Percentiles rank a stretch among this genome's conserved stretches.
These are phyloP conservation scores for Oreochromis spilurus DNA, from an alignment of 2,113 vertebrate species.

Conservation along the genomic window DNA sequence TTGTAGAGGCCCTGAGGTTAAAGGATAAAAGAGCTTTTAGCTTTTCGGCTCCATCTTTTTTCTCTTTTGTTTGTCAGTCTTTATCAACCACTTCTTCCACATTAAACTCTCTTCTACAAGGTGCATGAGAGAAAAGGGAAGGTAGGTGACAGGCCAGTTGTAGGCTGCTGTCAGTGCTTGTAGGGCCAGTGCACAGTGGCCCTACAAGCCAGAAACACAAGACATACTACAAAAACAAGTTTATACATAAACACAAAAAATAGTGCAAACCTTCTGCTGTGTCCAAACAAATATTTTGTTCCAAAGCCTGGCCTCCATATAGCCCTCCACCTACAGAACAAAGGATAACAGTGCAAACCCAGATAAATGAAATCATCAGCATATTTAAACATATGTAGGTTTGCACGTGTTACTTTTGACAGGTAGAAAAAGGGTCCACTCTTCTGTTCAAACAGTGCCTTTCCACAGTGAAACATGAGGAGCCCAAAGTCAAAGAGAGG, in stretches of 20 bases:
- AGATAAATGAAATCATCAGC: background rate
- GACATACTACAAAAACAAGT: background rate
- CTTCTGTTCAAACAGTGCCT: slow-evolving; percentile 60
- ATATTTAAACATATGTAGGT: background rate
- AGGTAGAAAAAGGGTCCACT: slow-evolving; percentile 78
- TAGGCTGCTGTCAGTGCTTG: background rate
- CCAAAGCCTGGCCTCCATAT: slow-evolving; percentile 75
- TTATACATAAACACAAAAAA: background rate
- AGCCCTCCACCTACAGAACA: slow-evolving; percentile 70
- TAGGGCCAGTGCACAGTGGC: background rate
- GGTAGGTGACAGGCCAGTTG: background rate
- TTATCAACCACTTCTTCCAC: background rate
- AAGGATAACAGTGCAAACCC: background rate
- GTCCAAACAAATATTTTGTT: slow-evolving; percentile 78
- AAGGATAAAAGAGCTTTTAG: background rate
- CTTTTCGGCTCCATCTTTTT: background rate
- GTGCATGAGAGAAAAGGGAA: accelerated
- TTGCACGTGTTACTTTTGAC: slow-evolving; percentile 66
- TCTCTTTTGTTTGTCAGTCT: background rate
- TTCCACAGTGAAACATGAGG: slow-evolving; percentile 76
- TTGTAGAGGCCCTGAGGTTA: background rate
- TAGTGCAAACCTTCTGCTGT: slow-evolving; percentile 66
- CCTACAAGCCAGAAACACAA: background rate
- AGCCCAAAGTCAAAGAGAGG: slow-evolving; percentile 79
- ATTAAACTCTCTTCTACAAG: background rate